Evolutionary conservation across 1,140 invertebrate genomes (phyloP).

Genomic region (Lordiphosa stackelbergi): DNA sequence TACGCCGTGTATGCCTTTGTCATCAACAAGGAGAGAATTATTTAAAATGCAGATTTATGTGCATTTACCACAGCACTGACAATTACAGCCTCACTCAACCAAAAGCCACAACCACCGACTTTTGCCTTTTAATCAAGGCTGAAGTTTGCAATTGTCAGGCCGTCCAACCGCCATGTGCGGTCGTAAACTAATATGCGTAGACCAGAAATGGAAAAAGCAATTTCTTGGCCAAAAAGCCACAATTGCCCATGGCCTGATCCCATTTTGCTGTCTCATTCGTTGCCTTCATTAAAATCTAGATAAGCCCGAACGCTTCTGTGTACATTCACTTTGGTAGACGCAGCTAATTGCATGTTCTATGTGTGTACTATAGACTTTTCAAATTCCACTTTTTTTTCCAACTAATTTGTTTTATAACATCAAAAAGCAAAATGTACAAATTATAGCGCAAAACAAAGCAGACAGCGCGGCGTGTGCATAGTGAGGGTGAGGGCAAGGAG

Average conservation of each 20-base stretch:
- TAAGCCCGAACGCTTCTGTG: conserved; percentile 15
- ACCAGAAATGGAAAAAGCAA: too few species aligned
- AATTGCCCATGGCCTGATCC: background rate
- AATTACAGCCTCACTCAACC: conserved; percentile 21
- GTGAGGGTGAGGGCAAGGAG: conserved; percentile 7
- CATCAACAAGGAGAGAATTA: conserved; percentile 47
- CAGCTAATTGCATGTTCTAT: conserved; percentile 60
- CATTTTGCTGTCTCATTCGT: background rate
- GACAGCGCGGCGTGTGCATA: conserved; percentile 66
- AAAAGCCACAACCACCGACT: conserved; percentile 22
- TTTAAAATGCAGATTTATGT: conserved; percentile 74
- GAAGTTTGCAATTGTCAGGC: conserved; percentile 13
- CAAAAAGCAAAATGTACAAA: conserved; percentile 58
- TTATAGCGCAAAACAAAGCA: conserved; percentile 63
- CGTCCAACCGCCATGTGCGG: conserved; percentile 22
- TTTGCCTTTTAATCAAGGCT: conserved; percentile 67
- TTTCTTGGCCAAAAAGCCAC: too few species aligned
- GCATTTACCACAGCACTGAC: conserved; percentile 57
- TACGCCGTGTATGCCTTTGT: conserved; percentile 38
- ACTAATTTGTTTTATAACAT: conserved; percentile 74
- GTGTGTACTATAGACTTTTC: conserved; percentile 37
- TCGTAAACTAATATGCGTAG: conserved; percentile 17
- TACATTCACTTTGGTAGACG: conserved; percentile 36
- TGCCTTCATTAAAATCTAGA: conserved; percentile 4
- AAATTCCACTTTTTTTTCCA: conserved; percentile 55